These are phyloP conservation scores for Melanotaenia duboulayi DNA, from an alignment of 2,113 vertebrate species.

Conservation along the genomic window DNA sequence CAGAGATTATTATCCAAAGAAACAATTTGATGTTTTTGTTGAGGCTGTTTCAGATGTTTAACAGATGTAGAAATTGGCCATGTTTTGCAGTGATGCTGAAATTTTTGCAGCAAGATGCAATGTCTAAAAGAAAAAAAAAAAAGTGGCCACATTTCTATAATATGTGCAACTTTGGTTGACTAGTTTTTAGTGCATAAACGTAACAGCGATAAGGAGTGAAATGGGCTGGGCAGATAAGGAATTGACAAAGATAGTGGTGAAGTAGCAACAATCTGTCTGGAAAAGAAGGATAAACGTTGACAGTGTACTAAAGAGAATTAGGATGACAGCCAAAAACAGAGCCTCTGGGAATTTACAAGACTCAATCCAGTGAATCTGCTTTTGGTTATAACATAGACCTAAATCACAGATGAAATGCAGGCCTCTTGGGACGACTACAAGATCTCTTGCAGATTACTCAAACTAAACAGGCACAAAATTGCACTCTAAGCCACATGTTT, in stretches of 20 bases:
- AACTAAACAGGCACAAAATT: conserved; percentile 67
- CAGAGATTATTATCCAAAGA: conserved; percentile 49
- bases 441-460: conserved; percentile 56
- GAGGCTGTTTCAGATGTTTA: conserved; percentile 38
- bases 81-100: conserved; percentile 23
- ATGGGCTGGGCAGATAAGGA: neutral
- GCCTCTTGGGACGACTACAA: conserved; percentile 46
- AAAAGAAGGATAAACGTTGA: neutral
- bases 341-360: conserved; percentile 22
- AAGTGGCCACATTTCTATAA: neutral
- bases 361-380: conserved; percentile 56
- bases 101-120: conserved; percentile 22
- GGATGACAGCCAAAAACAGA: conserved; percentile 6
- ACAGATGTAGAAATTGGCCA: conserved; percentile 34
- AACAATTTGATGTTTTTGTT: conserved; percentile 33
- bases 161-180: neutral
- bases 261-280: neutral
- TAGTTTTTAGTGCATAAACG: conserved; percentile 6
- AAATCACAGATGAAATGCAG: conserved; percentile 61
- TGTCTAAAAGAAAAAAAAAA: conserved; percentile 5
- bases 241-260: conserved; percentile 7
- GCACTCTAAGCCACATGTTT: conserved; percentile 56
- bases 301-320: neutral
- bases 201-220: neutral
- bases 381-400: conserved; percentile 41